Conservation (phyloP, 2,888 invertebrate species). For the Patella caerulea region DNA sequence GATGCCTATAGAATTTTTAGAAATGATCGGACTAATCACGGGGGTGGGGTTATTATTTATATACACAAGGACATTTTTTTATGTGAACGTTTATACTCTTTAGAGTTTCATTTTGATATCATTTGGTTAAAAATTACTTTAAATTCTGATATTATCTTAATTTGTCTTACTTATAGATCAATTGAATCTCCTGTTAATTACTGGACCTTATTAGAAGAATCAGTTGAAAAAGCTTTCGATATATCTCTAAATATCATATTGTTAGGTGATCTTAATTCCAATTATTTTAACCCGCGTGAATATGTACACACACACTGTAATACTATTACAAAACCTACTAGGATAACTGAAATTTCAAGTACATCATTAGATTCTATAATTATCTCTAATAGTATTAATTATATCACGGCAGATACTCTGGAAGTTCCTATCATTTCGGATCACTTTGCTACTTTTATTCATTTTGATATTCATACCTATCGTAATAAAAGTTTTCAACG, state of each 20-base stretch:
- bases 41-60: background rate
- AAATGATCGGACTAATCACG: background rate
- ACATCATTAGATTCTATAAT: background rate
- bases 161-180: background rate
- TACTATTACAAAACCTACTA: background rate
- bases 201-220: background rate
- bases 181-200: background rate
- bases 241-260: background rate
- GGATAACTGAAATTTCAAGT: background rate
- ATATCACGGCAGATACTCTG: background rate
- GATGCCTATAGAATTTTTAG: background rate
- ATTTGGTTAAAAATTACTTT: too few relatives aligned
- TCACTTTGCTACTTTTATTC: background rate
- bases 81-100: background rate
- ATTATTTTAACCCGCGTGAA: background rate
- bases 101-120: background rate
- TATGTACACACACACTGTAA: background rate
- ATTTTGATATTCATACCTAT: background rate
- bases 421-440: background rate
- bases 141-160: background rate
- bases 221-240: background rate
- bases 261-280: background rate
- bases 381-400: background rate
- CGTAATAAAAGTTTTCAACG: background rate
- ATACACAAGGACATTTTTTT: background rate